phyloP scores from a whole-genome alignment of 2,888 invertebrate genomes.

The Phasia obesa region DNA sequence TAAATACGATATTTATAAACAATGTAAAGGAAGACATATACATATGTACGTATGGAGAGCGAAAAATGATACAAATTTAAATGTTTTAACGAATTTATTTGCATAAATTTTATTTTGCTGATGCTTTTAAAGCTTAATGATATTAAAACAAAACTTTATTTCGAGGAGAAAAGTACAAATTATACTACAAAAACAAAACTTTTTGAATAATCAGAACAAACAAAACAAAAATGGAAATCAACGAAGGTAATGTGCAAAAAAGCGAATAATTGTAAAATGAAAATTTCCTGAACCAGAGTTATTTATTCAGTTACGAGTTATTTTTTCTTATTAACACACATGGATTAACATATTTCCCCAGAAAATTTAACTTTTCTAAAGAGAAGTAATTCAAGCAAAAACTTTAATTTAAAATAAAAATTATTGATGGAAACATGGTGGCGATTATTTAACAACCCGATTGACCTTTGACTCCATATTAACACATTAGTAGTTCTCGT shows the following conservation, averaged over 20 bases:
- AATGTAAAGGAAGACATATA: slow-evolving; percentile 22
- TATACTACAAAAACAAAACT: slow-evolving; percentile 34
- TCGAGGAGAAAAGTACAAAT: slow-evolving; percentile 52
- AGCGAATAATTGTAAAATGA: slow-evolving; percentile 10
- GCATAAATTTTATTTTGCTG: slow-evolving; percentile 43
- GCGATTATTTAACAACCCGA: too few relatives aligned
- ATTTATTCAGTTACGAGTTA: slow-evolving; percentile 1
- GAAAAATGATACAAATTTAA: slow-evolving; percentile 51
- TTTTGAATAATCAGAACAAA: slow-evolving; percentile 28
- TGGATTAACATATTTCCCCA: too few relatives aligned
- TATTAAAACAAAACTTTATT: slow-evolving; percentile 52
- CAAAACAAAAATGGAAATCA: background rate
- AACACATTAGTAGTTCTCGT: too few relatives aligned
- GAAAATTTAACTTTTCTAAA: too few relatives aligned
- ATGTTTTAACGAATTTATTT: slow-evolving; percentile 40
- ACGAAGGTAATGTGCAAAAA: background rate
- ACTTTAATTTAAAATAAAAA: too few relatives aligned
- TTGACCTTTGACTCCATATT: too few relatives aligned
- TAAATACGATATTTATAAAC: slow-evolving; percentile 18
- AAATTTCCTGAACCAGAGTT: slow-evolving; percentile 18
- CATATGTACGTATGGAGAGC: too few relatives aligned
- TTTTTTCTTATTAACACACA: too few relatives aligned
- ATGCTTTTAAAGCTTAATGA: slow-evolving; percentile 36
- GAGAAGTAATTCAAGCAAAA: too few relatives aligned
- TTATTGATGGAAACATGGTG: too few relatives aligned